Percentiles rank a stretch among this genome's conserved stretches.
Evolutionary conservation across 2,113 vertebrate genomes (phyloP).

Genomic region (Brienomyrus longianalis): DNA sequence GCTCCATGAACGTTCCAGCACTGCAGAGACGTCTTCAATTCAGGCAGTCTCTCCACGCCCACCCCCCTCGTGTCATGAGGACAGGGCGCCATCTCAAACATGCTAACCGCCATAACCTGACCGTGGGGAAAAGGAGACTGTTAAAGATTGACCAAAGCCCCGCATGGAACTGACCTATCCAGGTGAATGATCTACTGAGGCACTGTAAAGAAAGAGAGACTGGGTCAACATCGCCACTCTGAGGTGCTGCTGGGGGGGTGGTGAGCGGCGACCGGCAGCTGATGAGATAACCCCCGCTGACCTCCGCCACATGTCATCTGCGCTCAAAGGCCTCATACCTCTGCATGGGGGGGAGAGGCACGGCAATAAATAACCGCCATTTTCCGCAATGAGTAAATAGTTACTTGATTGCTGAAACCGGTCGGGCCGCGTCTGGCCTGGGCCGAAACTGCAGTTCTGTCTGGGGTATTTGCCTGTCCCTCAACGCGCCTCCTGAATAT

Average conservation of each 20-base stretch:
- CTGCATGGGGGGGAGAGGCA: background rate
- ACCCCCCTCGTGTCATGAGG: background rate
- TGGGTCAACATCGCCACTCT: background rate
- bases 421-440: background rate
- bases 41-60: background rate
- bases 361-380: background rate
- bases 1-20: background rate
- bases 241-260: background rate
- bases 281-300: background rate
- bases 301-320: background rate
- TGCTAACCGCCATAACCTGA: background rate
- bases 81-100: background rate
- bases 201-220: background rate
- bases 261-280: background rate
- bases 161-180: conserved; percentile 1
- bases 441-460: background rate
- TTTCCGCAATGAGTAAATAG: conserved; percentile 12
- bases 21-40: background rate
- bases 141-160: conserved; percentile 15
- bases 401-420: background rate
- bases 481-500: too few relatives aligned
- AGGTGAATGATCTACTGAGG: conserved; percentile 16
- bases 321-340: conserved; percentile 6
- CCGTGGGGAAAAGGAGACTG: background rate
- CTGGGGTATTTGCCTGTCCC: background rate